These are phyloP conservation scores for Pristionchus exspectatus DNA, from an alignment of 2,888 invertebrate species.

Conservation along the genomic window DNA sequence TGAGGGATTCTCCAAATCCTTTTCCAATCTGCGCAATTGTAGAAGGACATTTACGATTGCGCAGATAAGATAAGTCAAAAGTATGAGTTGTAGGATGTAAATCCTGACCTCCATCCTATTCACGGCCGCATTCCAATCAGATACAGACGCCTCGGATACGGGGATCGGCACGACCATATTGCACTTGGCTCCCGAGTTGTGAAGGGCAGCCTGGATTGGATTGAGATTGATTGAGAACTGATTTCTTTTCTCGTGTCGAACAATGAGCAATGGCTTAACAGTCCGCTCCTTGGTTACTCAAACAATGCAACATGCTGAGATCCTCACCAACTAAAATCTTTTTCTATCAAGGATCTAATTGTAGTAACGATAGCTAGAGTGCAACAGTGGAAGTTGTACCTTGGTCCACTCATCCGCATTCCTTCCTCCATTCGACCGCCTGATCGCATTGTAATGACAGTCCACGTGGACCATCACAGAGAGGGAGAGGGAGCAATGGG, in stretches of 20 bases:
- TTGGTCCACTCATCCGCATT: constrained; percentile 67
- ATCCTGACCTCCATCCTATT: constrained; percentile 85
- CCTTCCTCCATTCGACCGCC: constrained; percentile 61
- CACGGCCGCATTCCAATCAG: constrained; percentile 93
- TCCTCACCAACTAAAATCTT: too few relatives aligned
- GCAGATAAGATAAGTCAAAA: too few relatives aligned
- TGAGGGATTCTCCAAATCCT: too few relatives aligned
- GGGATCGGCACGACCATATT: constrained; percentile 96
- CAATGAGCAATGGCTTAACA: too few relatives aligned
- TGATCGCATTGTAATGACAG: constrained; percentile 96
- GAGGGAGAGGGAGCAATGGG: constrained; percentile 87
- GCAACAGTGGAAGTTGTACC: constrained; percentile 50
- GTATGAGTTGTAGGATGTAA: too few relatives aligned
- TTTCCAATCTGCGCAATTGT: too few relatives aligned
- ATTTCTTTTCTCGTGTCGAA: too few relatives aligned
- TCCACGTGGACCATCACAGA: constrained; percentile 98
- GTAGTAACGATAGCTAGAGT: too few relatives aligned
- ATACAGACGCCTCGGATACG: constrained; percentile 95
- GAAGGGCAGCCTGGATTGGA: constrained; percentile 88
- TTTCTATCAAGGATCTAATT: too few relatives aligned
- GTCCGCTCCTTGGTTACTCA: too few relatives aligned
- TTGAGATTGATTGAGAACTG: not conserved
- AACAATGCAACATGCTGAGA: too few relatives aligned
- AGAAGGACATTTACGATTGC: too few relatives aligned
- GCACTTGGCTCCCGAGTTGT: constrained; percentile 97